These are phyloP conservation scores for Rhyacichthys aspro DNA, from an alignment of 2,797 vertebrate species.

Conservation along the genomic window DNA sequence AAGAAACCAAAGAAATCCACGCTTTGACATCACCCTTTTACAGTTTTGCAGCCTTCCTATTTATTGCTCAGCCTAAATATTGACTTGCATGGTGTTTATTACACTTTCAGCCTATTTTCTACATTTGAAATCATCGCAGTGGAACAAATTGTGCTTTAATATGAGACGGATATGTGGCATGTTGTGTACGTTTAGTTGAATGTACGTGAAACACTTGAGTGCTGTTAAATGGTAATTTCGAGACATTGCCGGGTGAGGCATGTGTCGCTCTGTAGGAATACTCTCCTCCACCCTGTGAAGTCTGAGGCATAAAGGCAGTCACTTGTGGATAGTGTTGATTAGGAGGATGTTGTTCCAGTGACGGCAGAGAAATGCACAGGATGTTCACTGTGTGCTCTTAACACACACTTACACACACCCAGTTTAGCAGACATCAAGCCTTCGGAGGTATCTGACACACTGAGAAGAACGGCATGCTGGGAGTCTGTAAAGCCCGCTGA, in stretches of 20 bases:
- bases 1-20: too few relatives aligned
- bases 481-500: constrained; percentile 49
- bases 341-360: constrained; percentile 60
- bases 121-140: too few relatives aligned
- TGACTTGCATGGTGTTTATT: too few relatives aligned
- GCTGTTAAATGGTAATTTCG: constrained; percentile 7
- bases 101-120: too few relatives aligned
- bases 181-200: too few relatives aligned
- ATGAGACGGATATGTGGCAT: too few relatives aligned
- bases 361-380: constrained; percentile 61
- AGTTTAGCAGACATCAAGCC: constrained; percentile 34
- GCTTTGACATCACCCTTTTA: too few relatives aligned
- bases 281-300: constrained; percentile 28
- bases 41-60: too few relatives aligned
- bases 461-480: constrained; percentile 57
- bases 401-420: constrained; percentile 1
- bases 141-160: too few relatives aligned
- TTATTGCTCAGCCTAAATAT: too few relatives aligned
- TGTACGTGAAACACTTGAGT: constrained; percentile 1
- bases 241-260: constrained; percentile 9
- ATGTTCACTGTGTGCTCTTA: constrained; percentile 62
- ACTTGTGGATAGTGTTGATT: constrained; percentile 73
- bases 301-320: constrained; percentile 9
- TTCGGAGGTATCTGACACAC: constrained; percentile 61
- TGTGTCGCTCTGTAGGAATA: constrained; percentile 33